Percentiles rank a stretch among this genome's conserved stretches.
phyloP scores from a whole-genome alignment of 2,888 invertebrate genomes.

The Pyrrhia umbra region DNA sequence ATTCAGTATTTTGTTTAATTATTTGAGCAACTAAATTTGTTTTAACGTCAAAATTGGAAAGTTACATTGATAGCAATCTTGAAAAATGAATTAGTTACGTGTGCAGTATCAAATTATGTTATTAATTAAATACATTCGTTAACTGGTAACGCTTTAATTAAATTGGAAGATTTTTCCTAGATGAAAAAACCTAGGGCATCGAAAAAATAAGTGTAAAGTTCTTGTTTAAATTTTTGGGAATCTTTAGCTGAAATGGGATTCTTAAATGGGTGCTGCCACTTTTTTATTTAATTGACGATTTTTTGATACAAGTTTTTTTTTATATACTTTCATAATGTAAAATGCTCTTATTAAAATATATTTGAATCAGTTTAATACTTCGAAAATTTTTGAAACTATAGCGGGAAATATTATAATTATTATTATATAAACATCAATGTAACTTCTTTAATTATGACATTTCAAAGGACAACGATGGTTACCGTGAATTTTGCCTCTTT shows the following conservation, averaged over 20 bases:
- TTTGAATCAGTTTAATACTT: too few species aligned
- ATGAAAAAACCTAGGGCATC: conserved; percentile 20
- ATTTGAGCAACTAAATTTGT: conserved; percentile 30
- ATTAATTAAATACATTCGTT: conserved; percentile 8
- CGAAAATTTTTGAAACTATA: too few species aligned
- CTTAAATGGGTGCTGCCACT: neutral
- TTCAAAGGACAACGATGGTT: neutral
- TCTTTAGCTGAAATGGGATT: neutral
- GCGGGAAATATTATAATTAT: too few species aligned
- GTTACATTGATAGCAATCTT: neutral
- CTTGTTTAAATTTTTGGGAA: neutral
- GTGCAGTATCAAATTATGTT: neutral
- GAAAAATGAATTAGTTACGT: neutral
- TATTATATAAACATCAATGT: too few species aligned
- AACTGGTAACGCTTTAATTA: neutral
- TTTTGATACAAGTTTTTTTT: neutral
- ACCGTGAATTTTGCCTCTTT: conserved; percentile 11
- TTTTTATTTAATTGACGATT: neutral
- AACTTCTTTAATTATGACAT: conserved; percentile 4
- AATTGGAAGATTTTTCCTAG: conserved; percentile 27
- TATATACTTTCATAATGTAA: too few species aligned
- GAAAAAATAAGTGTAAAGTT: too few species aligned
- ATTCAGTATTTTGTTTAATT: neutral
- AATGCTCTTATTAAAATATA: too few species aligned
- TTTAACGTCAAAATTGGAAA: neutral